Base-by-base conservation (phyloP, 2,113 vertebrate species). In the Pavo muticus region DNA sequence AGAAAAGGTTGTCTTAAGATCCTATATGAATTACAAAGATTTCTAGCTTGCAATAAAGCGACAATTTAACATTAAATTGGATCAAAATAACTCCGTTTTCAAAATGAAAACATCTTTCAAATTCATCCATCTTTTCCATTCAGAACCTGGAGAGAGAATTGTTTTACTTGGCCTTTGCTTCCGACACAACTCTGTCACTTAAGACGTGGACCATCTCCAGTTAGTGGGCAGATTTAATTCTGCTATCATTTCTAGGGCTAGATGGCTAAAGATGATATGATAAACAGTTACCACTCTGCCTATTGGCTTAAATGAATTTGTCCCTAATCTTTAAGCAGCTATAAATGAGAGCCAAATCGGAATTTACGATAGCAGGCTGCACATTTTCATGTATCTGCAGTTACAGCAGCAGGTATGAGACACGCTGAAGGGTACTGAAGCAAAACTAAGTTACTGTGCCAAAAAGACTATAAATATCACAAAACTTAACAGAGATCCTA, bases 271-370 rank as follows among this genome's bases (percentile, higher is more conserved):
- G 39, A 83, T 25, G 17, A n/a, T 59, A n/a, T 32, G 13, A 85
- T 74, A 92, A 95, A 87, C 35, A 42, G 25, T 77, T 77, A 93
- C 35, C 42, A 71, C 61, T 83, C 37, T 39, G 45, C 4, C 2
- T 90, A 47, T 47, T 91, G 56, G 32, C 42, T 90, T 74, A 94
- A 90, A 92, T 71, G 13, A 92, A 74, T 79, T 91, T 83, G 19
- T 65, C 91, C 63, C 30, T 90, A 85, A 63, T 83, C 68, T 86
- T 89, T 74, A 79, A 40, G 29, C 52, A 83, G 42, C 45, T 79
- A 86, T 37, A 91, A 93, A 84, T 71, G 57, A 88, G n/a, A 90
- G 32, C 9, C 5, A 44, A 80, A 88, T 77, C 29, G 47, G 64
- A 95, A 88, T 83, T 90, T 83, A 47, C 68, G 27, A 70, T 4